Evolutionary conservation across 2,888 invertebrate genomes (phyloP).

Genomic region (Meliscaeva auricollis): DNA sequence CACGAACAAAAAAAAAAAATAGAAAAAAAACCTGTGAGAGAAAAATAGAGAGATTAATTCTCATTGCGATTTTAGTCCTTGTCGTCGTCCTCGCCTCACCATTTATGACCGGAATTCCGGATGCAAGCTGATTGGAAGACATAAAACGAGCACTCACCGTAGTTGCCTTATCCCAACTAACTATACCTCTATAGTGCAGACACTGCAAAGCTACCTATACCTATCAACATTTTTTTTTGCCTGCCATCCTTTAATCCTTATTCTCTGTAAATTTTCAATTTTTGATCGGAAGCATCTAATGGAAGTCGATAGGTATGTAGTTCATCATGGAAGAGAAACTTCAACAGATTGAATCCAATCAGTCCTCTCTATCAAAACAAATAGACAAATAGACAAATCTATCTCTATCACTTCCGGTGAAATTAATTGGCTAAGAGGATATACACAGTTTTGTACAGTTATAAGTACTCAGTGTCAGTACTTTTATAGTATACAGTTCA

Average conservation of each 20-base stretch:
- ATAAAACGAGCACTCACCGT: slow-evolving; percentile 23
- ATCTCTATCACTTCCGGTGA: slow-evolving; percentile 38
- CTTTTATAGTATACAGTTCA: neutral
- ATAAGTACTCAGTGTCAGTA: slow-evolving; percentile 3
- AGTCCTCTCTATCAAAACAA: slow-evolving; percentile 17
- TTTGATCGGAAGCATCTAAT: slow-evolving; percentile 51
- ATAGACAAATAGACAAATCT: slow-evolving; percentile 39
- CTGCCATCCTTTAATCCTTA: slow-evolving; percentile 40
- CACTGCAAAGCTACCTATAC: neutral
- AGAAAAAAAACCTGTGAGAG: slow-evolving; percentile 17
- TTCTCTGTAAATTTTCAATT: slow-evolving; percentile 55
- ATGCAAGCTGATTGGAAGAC: slow-evolving; percentile 60
- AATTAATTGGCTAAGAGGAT: slow-evolving; percentile 56
- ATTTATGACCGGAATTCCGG: slow-evolving; percentile 72
- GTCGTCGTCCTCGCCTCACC: slow-evolving; percentile 60
- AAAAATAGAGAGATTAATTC: slow-evolving; percentile 69
- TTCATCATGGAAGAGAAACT: neutral
- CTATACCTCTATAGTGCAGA: too few relatives aligned
- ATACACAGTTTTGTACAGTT: neutral
- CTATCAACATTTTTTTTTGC: neutral
- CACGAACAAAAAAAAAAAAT: slow-evolving; percentile 25
- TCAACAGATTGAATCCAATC: slow-evolving; percentile 51
- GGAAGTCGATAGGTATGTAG: slow-evolving; percentile 26
- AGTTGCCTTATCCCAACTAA: too few relatives aligned
- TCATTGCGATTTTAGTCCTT: slow-evolving; percentile 65